Evolutionary conservation across 2,797 vertebrate genomes (phyloP).

Genomic region (Trichosurus vulpecula): DNA sequence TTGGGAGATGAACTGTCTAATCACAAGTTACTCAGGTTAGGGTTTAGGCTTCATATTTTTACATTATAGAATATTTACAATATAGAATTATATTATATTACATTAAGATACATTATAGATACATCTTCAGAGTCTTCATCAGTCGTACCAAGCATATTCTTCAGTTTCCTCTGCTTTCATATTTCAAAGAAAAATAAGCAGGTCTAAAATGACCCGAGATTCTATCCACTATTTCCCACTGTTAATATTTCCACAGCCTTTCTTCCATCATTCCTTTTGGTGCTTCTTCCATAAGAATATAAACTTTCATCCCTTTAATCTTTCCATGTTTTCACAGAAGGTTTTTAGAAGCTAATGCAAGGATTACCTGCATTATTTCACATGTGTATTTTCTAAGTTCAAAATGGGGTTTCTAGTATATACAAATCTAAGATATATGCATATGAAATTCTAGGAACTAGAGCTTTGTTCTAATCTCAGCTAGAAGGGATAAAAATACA

Average conservation of each 20-base stretch:
- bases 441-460: neutral
- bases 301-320: neutral
- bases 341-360: neutral
- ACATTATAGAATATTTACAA: neutral
- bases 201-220: neutral
- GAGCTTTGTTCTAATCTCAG: neutral
- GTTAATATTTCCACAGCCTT: neutral
- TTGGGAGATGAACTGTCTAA: neutral
- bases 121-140: neutral
- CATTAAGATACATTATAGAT: too few species aligned
- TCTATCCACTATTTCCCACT: neutral
- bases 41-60: neutral
- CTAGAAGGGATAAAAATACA: neutral
- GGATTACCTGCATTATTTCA: neutral
- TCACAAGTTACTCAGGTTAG: neutral
- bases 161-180: neutral
- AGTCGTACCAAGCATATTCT: neutral
- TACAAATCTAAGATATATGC: neutral
- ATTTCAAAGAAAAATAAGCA: neutral
- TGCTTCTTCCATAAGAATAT: neutral
- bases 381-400: neutral
- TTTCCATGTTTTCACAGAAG: neutral
- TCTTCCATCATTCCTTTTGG: neutral
- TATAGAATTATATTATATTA: too few species aligned
- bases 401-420: neutral